Conservation (phyloP, 2,797 vertebrate genomes). For the Mustela erminea region DNA sequence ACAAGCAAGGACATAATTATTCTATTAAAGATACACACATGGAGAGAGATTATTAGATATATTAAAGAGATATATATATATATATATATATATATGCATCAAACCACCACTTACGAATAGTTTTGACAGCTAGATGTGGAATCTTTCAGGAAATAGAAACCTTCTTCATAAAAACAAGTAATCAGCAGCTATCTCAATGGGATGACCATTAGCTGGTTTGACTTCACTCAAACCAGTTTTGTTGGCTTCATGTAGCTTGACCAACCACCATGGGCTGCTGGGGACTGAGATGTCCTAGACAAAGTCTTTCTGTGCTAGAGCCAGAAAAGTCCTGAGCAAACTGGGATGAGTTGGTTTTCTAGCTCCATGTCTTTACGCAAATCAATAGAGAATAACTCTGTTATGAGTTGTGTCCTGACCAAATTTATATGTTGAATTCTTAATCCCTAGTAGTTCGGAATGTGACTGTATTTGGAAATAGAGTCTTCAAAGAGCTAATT, state of each 20-base stretch:
- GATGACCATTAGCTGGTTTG: neutral
- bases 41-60: neutral
- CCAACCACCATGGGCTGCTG: neutral
- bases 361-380: neutral
- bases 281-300: neutral
- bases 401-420: neutral
- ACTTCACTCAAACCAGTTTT: neutral
- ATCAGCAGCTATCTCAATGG: neutral
- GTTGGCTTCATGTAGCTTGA: neutral
- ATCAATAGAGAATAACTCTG: neutral
- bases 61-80: neutral
- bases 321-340: neutral
- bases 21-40: neutral
- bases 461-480: neutral
- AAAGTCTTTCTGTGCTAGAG: conserved; percentile 16
- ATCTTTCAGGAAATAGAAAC: neutral
- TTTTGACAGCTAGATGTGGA: neutral
- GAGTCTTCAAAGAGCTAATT: neutral
- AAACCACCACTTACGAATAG: neutral
- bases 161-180: neutral
- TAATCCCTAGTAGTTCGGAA: neutral
- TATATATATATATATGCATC: neutral
- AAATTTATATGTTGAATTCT: neutral
- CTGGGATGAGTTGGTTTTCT: neutral
- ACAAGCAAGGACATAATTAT: neutral